Conservation (phyloP, 1,140 invertebrate genomes). For the Metopolophium dirhodum region DNA sequence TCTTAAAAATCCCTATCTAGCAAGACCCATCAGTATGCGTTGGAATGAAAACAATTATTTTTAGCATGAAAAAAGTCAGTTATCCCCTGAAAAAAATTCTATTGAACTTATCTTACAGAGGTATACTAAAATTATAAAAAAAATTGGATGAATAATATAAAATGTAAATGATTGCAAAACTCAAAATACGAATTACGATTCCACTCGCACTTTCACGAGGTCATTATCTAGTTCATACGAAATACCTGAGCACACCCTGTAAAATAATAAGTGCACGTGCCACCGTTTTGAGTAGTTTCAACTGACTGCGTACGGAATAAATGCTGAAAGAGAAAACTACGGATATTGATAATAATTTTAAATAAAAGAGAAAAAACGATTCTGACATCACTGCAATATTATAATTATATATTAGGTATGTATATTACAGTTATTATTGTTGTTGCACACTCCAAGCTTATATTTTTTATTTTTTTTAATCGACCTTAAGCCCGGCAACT, state of each 20-base stretch:
- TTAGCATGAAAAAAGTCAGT: not conserved
- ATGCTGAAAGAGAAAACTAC: not conserved
- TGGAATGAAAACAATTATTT: not conserved
- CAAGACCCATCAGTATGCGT: not conserved
- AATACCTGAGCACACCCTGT: not conserved
- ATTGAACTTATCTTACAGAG: not conserved
- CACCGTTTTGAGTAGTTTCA: too few relatives aligned
- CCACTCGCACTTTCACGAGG: not conserved
- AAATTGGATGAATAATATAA: not conserved
- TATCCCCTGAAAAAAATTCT: not conserved
- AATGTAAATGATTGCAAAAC: too few relatives aligned
- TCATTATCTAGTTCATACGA: too few relatives aligned
- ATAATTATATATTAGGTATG: too few relatives aligned
- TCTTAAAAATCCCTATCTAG: not conserved
- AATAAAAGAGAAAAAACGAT: not conserved
- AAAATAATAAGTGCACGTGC: too few relatives aligned
- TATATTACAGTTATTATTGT: not conserved
- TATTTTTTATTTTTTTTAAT: not conserved
- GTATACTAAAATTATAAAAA: not conserved
- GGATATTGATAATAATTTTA: not conserved
- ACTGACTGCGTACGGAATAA: too few relatives aligned
- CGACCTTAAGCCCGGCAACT: too few relatives aligned
- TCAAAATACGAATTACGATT: not conserved
- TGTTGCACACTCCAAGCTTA: not conserved
- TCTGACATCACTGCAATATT: not conserved